phyloP scores from a whole-genome alignment of 2,888 invertebrate genomes.

The Stratiomys singularior region DNA sequence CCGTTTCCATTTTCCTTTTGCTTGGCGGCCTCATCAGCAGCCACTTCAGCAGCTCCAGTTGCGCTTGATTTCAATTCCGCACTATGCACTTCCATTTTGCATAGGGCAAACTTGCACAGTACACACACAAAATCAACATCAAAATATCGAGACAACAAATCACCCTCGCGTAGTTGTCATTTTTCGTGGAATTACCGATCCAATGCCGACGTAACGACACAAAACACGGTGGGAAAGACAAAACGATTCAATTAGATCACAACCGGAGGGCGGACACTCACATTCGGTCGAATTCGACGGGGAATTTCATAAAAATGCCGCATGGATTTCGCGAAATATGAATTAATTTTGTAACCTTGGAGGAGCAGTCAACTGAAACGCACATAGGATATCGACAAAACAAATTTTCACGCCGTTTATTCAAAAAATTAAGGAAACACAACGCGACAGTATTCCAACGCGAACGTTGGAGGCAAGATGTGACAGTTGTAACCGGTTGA shows the following conservation, averaged over 20 bases:
- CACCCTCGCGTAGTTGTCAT: not conserved
- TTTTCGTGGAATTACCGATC: not conserved
- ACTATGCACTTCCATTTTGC: slow-evolving; percentile 42
- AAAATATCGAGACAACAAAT: not conserved
- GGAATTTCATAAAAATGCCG: too few relatives aligned
- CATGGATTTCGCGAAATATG: too few relatives aligned
- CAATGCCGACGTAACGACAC: not conserved
- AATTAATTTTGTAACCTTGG: too few relatives aligned
- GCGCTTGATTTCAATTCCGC: slow-evolving; percentile 4
- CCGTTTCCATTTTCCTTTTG: slow-evolving; percentile 27
- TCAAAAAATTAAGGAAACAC: too few relatives aligned
- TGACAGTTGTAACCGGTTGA: too few relatives aligned
- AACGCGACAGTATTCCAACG: too few relatives aligned
- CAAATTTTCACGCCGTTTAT: too few relatives aligned
- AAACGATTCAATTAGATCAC: not conserved
- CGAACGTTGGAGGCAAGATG: too few relatives aligned
- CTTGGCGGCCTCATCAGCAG: not conserved
- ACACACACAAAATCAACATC: not conserved
- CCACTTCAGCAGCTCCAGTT: not conserved
- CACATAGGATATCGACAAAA: too few relatives aligned
- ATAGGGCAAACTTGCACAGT: slow-evolving; percentile 12
- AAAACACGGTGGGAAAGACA: not conserved
- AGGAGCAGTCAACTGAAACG: too few relatives aligned
- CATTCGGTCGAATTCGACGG: too few relatives aligned
- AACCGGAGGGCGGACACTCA: not conserved